Conservation (phyloP, 2,113 vertebrate genomes). For the Cichladusa arquata region DNA sequence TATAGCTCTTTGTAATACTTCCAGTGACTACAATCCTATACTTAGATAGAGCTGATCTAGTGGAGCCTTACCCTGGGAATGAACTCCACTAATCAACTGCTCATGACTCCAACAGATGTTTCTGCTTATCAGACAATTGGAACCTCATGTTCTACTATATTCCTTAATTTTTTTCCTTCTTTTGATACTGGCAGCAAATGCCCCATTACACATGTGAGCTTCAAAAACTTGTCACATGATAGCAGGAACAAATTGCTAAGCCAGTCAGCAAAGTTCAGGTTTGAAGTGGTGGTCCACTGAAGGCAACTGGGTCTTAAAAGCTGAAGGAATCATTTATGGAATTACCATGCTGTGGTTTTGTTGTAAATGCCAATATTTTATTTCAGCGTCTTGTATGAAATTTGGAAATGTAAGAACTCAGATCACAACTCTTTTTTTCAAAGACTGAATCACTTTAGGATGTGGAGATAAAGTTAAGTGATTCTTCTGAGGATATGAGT, state of each 20-base stretch:
- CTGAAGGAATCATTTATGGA: neutral
- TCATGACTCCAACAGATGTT: conserved; percentile 73
- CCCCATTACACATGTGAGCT: conserved; percentile 51
- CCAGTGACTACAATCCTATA: conserved; percentile 4
- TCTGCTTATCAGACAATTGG: conserved; percentile 68
- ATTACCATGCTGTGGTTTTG: conserved; percentile 30
- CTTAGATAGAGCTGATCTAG: conserved; percentile 48
- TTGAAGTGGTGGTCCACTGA: conserved; percentile 61
- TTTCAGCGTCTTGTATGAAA: neutral
- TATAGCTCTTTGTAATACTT: neutral
- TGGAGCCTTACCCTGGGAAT: conserved; percentile 59
- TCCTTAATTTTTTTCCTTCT: neutral
- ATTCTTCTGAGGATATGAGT: conserved; percentile 48
- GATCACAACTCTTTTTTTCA: neutral
- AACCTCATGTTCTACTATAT: conserved; percentile 59
- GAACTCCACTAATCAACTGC: conserved; percentile 70
- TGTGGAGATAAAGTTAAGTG: conserved; percentile 41
- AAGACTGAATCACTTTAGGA: conserved; percentile 49
- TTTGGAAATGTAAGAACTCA: conserved; percentile 25
- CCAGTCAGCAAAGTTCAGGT: conserved; percentile 40
- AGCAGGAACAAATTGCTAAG: conserved; percentile 67
- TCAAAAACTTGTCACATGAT: conserved; percentile 67
- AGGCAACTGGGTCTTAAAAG: neutral
- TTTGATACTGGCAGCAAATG: conserved; percentile 48
- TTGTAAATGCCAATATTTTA: conserved; percentile 21